Base-by-base conservation (phyloP, 2,113 vertebrate genomes). In the Vimba vimba region DNA sequence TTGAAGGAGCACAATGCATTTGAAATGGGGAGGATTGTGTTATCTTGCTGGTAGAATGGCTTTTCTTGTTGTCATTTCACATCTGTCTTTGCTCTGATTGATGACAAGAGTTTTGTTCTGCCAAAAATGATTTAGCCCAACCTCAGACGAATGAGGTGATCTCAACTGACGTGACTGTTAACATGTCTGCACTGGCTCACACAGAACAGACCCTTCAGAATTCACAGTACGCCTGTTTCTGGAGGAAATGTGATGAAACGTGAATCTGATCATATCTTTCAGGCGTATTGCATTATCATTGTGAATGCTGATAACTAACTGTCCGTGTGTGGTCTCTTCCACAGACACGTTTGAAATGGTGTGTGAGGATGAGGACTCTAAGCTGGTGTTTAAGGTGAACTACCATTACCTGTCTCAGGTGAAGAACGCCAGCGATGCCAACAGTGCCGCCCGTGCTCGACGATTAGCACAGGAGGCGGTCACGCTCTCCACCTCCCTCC, bases 381-480 rank as follows among this genome's bases (percentile, higher is more conserved):
- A 99, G 84, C 91, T 99, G 91, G 96, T 98, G 89, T 99, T 99
- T 89, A 99, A 98, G 94, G 96, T 99, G 23, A 99, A 97, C 95
- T 99, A 99, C 96, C 98, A 99, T 94, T 99, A 99, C 97, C 97
- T 99, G 96, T 99, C 98, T 95, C 98, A 99, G 96, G 98, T 99
- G 85, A 99, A 99, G 93, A 99, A 99, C 2, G 97, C 98, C 77
- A 99, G 95, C 1, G 98, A 99, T 0, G 96, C 97, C 7, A 98
- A 99, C 93, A 99, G 98, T 2, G 98, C 98, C 3, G 97, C 98
- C 60, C 91, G 98, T 84, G 98, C 98, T 9, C 96, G 98, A 1
- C 97, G 98, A 23, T 96, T 99, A 23, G 98, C 98, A 0, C 98
- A 99, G 90, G 98, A 99, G 89, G 98, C 98, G 0, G 98, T 99